Base-by-base conservation (phyloP, 2,797 vertebrate genomes). In the Sebastes steindachneri region DNA sequence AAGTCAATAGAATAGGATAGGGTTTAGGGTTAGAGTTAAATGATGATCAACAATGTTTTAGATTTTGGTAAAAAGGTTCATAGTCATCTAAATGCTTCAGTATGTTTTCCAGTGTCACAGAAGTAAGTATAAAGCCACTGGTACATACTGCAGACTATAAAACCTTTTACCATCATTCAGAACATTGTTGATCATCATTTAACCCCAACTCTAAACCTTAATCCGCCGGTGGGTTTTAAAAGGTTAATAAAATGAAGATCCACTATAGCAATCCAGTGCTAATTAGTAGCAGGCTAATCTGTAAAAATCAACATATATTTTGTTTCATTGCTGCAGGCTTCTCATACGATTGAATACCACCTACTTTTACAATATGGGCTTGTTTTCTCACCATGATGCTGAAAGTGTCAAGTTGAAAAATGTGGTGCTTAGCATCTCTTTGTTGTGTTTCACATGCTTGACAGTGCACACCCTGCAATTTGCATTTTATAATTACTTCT, bases 401-500 rank as follows among this genome's bases (percentile, higher is more conserved):
- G 53, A 64, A 86, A 86, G 92, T 84, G 90, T 92, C 86, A 94
- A 87, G 80, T 95, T 94, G 70, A 92, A 84, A 95, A 93, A 92
- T 85, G 86, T 86, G 76, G 75, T 91, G 77, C 92, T 75, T 91
- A 89, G 87, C 84, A 90, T 85, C 79, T 82, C 87, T 94, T 93
- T 95, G 75, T 94, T 95, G 77, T 92, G 86, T 88, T 84, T 92
- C 88, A 79, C 78, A 88, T 80, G 94, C 91, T 95, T 89, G 90
- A 95, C 89, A 92, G 89, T 85, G 89, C 95, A 90, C 86, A 86
- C 87, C 88, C 90, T 80, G 65, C 80, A 83, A 96, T 94, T 92
- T 93, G 81, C 87, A 95, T 96, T 96, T 96, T 94, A 90, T 96
- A 95, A 96, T 96, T 94, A 93, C 89, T 93, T 95, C 83, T 94